Evolutionary conservation across 1,140 invertebrate genomes (phyloP), one percentile per base, ranked within the genome.

Genomic region (Centruroides sculpturatus): DNA sequence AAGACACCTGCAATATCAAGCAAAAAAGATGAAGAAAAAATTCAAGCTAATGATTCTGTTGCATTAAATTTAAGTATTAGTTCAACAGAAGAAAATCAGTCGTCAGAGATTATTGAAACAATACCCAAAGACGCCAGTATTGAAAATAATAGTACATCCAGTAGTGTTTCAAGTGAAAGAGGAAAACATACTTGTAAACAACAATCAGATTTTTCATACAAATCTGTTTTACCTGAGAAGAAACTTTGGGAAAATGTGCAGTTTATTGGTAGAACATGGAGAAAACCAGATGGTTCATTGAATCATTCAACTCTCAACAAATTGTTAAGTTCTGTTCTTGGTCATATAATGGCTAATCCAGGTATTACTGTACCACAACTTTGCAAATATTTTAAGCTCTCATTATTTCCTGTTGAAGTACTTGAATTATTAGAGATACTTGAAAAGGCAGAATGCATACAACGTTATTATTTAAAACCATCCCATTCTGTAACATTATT

Each of bases 251-350:
- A 61, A 51, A 48, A 55, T 8, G 47, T 68, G 3, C 41, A 57
- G 53, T 69, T 65, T 50, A n/a, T 67, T 8, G 56, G 63, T 23
- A 74, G 81, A 63, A 84, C 85, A 0, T 89, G 87, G 87, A 81
- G 84, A 57, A 78, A 82, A 61, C 77, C 88, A 5, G 83, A 89
- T 71, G 86, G 86, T 1, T 76, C 78, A 1, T 68, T 89, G 1
- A 88, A 89, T 72, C 75, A 80, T 35, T 72, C 80, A 50, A 78
- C 84, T 3, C 72, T 89, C 13, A 82, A 84, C 68, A 79, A 81
- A 47, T 82, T 85, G 79, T 62, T 89, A 46, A 81, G 41, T 41
- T 41, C 41, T 82, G 36, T 76, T 80, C 10, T 67, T 88, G 53
- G 71, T 86, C 36, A 76, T 79, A 5, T 79, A 82, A 59, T 80